Evolutionary conservation across 2,113 vertebrate genomes (phyloP).

Genomic region (Chaenocephalus aceratus): DNA sequence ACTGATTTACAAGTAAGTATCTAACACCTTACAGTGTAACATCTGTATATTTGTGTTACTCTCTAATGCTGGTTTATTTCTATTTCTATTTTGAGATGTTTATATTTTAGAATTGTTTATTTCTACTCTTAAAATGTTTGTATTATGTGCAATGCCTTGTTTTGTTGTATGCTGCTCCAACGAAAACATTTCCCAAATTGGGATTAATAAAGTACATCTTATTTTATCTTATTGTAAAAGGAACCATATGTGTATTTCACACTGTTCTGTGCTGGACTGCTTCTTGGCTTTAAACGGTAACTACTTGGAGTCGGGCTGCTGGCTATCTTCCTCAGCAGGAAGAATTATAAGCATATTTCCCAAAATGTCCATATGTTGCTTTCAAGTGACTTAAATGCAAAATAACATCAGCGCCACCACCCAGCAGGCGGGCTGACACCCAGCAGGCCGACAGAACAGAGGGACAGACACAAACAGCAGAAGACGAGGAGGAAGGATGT

Average conservation of each 20-base stretch:
- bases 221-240: not conserved
- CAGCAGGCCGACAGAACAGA: slow-evolving; percentile 58
- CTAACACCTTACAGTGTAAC: not conserved
- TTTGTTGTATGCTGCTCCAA: no score
- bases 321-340: not conserved
- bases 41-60: no score
- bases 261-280: not conserved
- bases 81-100: no score
- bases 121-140: no score
- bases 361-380: slow-evolving; percentile 15
- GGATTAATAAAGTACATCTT: no score
- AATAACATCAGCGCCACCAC: slow-evolving; percentile 30
- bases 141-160: no score
- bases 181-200: no score
- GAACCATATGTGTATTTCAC: not conserved
- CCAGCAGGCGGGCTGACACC: slow-evolving; percentile 53
- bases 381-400: slow-evolving; percentile 6
- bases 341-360: not conserved
- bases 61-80: no score
- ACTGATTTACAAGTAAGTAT: not conserved
- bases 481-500: slow-evolving; percentile 5
- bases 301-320: not conserved
- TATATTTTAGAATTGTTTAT: no score
- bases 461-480: slow-evolving; percentile 46
- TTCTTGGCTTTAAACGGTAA: not conserved